Conservation (phyloP, 64 coral and sea anemone genomes). For the Stichodactyla mertensii region DNA sequence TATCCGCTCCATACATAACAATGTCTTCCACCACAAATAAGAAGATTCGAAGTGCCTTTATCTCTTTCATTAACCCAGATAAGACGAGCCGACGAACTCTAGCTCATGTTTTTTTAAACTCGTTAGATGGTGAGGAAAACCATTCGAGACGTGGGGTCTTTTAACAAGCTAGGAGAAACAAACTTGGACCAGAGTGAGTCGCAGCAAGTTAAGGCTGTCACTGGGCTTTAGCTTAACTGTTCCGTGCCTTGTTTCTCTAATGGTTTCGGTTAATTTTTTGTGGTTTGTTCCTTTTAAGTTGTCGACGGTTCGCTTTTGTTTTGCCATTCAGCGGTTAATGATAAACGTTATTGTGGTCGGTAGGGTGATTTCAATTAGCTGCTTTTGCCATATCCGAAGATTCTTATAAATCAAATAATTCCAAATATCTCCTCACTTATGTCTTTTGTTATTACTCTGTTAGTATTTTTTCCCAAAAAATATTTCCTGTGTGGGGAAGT, state of each 20-base stretch:
- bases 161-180: not conserved
- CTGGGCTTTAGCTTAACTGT: not conserved
- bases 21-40: not conserved
- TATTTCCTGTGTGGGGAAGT: too few relatives aligned
- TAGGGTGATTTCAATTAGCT: not conserved
- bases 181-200: not conserved
- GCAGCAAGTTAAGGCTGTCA: not conserved
- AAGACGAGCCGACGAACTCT: not conserved
- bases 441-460: not conserved
- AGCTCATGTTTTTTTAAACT: constrained; percentile 10
- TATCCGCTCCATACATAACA: constrained; percentile 11
- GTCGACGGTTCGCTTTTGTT: constrained; percentile 7
- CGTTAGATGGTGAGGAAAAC: not conserved
- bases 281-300: constrained; percentile 5
- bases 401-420: too few relatives aligned
- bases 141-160: not conserved
- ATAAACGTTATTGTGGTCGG: not conserved
- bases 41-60: not conserved
- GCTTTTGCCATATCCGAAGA: not conserved
- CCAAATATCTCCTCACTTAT: too few relatives aligned
- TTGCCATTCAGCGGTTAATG: not conserved
- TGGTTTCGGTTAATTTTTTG: not conserved
- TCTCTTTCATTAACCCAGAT: not conserved
- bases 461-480: not conserved
- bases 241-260: not conserved